phyloP scores from a whole-genome alignment of 2,888 invertebrate species.

The Oxycera nigricornis region DNA sequence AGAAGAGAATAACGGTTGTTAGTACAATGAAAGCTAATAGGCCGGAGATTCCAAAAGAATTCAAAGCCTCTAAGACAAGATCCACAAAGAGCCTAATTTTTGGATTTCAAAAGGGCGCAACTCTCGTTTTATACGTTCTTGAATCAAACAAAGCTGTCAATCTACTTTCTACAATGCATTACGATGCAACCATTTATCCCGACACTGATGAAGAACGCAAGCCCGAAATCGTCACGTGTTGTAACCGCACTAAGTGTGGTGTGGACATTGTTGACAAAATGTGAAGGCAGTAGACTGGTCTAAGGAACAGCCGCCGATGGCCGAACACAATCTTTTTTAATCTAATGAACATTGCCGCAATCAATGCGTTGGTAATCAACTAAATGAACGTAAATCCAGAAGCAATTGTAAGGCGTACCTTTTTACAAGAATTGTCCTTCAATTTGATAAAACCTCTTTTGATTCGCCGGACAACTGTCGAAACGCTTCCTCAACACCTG shows the following conservation, averaged over 20 bases:
- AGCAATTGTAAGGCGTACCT: neutral
- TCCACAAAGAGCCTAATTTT: too few species aligned
- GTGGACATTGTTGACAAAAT: neutral
- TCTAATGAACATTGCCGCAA: neutral
- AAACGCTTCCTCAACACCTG: too few species aligned
- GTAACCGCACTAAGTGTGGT: neutral
- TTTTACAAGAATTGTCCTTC: too few species aligned
- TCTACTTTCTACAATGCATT: neutral
- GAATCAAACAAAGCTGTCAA: neutral
- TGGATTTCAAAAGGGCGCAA: neutral
- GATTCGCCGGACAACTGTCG: too few species aligned
- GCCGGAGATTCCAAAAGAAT: neutral
- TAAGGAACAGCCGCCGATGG: neutral
- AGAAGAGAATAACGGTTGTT: too few species aligned
- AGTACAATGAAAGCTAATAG: neutral
- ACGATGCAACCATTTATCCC: neutral
- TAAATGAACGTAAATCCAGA: neutral
- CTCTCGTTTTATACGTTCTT: neutral
- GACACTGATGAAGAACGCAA: neutral
- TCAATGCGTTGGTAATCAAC: neutral
- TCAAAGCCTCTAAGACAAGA: too few species aligned
- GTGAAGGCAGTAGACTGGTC: neutral
- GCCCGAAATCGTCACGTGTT: neutral
- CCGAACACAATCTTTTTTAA: neutral
- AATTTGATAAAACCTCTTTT: too few species aligned